These are phyloP conservation scores for Sandelia bainsii DNA, from an alignment of 2,797 vertebrate species.

Conservation along the genomic window DNA sequence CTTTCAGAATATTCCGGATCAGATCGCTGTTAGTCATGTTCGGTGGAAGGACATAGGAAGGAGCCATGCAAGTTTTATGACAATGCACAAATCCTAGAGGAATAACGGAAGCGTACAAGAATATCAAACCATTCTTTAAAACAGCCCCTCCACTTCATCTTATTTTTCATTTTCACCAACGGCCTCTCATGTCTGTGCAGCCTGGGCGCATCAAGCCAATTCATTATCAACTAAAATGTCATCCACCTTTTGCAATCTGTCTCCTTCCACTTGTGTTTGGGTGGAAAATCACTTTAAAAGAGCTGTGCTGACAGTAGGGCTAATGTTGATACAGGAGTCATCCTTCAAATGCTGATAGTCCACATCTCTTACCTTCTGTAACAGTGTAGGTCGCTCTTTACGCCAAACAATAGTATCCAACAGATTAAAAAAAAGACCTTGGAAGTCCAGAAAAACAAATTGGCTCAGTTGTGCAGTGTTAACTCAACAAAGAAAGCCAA, in stretches of 20 bases:
- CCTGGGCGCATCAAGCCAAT: conserved; percentile 33
- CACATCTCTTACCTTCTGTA: conserved; percentile 64
- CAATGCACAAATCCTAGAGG: conserved; percentile 42
- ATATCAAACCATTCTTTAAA: conserved; percentile 21
- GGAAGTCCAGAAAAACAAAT: conserved; percentile 1
- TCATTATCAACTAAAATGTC: conserved; percentile 55
- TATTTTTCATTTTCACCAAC: conserved; percentile 25
- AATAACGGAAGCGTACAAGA: conserved; percentile 10
- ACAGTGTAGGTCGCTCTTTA: conserved; percentile 8
- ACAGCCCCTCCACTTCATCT: conserved; percentile 10
- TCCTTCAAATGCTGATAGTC: conserved; percentile 25
- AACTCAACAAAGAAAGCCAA: conserved; percentile 24
- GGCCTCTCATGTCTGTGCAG: conserved; percentile 6
- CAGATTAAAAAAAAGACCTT: conserved; percentile 18
- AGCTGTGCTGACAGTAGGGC: conserved; percentile 9
- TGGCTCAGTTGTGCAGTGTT: background rate
- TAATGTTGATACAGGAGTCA: conserved; percentile 21
- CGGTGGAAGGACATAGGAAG: conserved; percentile 52
- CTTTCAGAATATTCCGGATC: conserved; percentile 62
- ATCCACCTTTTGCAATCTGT: conserved; percentile 46
- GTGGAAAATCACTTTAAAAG: conserved; percentile 34
- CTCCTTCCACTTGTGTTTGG: conserved; percentile 35
- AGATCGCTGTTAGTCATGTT: conserved; percentile 41
- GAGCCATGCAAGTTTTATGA: conserved; percentile 64
- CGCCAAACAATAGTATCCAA: conserved; percentile 65